These are phyloP conservation scores for Aulostomus chinensis DNA, from an alignment of 2,797 vertebrate species.

Conservation along the genomic window DNA sequence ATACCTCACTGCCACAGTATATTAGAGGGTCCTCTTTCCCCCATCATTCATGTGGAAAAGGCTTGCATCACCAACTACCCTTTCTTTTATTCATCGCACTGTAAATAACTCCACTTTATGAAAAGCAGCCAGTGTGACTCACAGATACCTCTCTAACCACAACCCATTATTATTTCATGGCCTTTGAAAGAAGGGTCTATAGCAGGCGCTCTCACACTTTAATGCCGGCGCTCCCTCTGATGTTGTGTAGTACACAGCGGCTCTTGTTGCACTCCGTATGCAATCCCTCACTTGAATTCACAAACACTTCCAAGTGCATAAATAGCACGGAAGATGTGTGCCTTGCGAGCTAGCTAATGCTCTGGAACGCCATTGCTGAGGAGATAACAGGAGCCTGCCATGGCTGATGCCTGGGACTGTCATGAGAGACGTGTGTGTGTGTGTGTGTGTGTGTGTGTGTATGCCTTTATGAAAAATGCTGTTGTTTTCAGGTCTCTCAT, in stretches of 20 bases:
- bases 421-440: constrained; percentile 33
- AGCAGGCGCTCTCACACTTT: constrained; percentile 75
- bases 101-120: constrained; percentile 87
- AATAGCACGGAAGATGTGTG: constrained; percentile 76
- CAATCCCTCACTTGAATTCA: constrained; percentile 83
- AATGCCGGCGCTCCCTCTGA: constrained; percentile 80
- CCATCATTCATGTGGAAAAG: constrained; percentile 76
- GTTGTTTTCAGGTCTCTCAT: constrained; percentile 73
- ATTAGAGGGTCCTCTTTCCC: constrained; percentile 69
- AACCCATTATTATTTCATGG: constrained; percentile 87
- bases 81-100: constrained; percentile 86
- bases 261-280: constrained; percentile 81
- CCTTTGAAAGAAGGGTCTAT: constrained; percentile 84
- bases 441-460: too few species aligned
- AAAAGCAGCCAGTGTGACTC: constrained; percentile 85
- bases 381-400: constrained; percentile 75
- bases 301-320: constrained; percentile 85
- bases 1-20: constrained; percentile 53
- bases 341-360: constrained; percentile 77
- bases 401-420: constrained; percentile 66
- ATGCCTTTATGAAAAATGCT: constrained; percentile 66
- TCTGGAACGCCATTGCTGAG: constrained; percentile 74
- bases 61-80: constrained; percentile 76
- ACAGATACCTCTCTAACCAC: constrained; percentile 83
- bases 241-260: constrained; percentile 84